Conservation (phyloP, 2,113 vertebrate species). For the Nesospiza acunhae region DNA sequence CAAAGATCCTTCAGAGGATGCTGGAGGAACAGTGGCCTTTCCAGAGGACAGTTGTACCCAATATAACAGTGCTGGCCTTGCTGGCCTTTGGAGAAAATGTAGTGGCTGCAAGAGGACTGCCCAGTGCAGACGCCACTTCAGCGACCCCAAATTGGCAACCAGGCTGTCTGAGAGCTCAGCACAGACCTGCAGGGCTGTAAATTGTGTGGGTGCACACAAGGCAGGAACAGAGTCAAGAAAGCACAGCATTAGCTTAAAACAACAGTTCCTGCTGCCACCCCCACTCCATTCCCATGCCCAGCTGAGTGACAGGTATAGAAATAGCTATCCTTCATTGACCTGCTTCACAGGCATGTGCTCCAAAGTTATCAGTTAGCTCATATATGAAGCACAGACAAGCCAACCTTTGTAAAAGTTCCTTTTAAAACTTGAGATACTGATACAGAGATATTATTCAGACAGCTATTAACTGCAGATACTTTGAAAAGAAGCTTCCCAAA, state of each 20-base stretch:
- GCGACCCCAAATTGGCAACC: rapidly evolving
- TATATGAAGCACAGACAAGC: not conserved
- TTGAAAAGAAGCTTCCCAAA: not conserved
- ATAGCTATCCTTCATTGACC: not conserved
- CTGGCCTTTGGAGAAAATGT: not conserved
- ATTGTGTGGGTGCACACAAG: not conserved
- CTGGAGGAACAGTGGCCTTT: not conserved
- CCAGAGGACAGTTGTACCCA: not conserved
- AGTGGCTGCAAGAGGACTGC: not conserved
- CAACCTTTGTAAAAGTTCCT: not conserved
- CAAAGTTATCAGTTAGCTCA: not conserved
- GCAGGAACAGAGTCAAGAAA: not conserved
- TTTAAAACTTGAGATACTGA: not conserved
- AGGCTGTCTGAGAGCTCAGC: not conserved
- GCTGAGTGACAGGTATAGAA: not conserved
- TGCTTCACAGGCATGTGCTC: not conserved
- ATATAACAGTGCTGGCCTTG: rapidly evolving
- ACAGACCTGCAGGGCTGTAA: not conserved
- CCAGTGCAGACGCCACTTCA: rapidly evolving
- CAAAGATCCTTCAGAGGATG: not conserved
- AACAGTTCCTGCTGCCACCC: not conserved
- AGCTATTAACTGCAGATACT: not conserved
- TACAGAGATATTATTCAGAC: not conserved
- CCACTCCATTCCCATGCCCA: not conserved
- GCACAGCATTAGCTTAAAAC: not conserved